Percentiles rank a stretch among this genome's conserved stretches.
These are phyloP conservation scores for Thryonomys swinderianus DNA, from an alignment of 2,113 vertebrate species.

Conservation along the genomic window DNA sequence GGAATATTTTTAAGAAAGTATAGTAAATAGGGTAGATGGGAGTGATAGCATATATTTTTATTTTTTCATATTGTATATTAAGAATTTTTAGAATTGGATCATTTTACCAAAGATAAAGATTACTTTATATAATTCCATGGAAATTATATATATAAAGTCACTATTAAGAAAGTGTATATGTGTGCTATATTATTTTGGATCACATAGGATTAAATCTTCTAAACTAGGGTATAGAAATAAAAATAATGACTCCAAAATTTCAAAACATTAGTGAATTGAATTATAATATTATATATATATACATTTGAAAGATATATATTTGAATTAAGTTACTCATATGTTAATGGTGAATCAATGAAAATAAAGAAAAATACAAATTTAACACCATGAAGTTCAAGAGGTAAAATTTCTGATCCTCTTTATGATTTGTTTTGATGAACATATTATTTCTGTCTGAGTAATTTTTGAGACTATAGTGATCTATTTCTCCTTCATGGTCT, in stretches of 20 bases:
- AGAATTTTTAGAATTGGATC: not conserved
- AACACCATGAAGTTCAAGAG: not conserved
- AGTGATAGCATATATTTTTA: not conserved
- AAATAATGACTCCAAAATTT: not conserved
- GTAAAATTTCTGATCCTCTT: not conserved
- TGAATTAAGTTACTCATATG: not conserved
- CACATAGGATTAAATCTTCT: not conserved
- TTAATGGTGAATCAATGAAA: not conserved
- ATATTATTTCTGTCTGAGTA: not conserved
- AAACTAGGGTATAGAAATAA: not conserved
- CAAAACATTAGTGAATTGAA: not conserved
- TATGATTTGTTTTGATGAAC: not conserved
- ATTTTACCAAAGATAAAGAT: not conserved
- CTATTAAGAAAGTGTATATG: not conserved
- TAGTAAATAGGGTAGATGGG: not conserved
- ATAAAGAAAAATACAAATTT: not conserved
- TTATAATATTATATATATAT: not conserved
- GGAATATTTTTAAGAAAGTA: slow-evolving; percentile 37
- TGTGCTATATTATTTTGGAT: not conserved
- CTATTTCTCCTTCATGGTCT: not conserved
- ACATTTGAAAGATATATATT: not conserved
- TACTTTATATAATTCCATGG: not conserved
- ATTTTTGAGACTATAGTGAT: not conserved
- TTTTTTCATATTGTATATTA: not conserved
- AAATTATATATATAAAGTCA: not conserved